Percentiles rank a stretch among this genome's conserved stretches.
Evolutionary conservation across 2,888 invertebrate genomes (phyloP).

Genomic region (Scaptomyza parva): DNA sequence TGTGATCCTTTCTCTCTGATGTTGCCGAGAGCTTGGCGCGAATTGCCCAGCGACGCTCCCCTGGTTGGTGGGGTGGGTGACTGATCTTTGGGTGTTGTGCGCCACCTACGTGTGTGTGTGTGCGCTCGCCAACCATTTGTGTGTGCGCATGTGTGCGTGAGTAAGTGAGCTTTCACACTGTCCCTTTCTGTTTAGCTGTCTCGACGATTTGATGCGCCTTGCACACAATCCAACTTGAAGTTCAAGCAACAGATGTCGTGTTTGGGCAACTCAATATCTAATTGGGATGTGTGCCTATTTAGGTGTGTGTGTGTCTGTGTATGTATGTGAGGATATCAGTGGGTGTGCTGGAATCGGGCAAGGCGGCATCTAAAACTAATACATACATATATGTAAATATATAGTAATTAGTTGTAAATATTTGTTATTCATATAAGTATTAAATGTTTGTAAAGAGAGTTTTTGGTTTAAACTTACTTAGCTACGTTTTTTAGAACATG

Average conservation of each 20-base stretch:
- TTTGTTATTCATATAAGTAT: slow-evolving; percentile 34
- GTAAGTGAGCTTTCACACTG: slow-evolving; percentile 2
- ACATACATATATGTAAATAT: slow-evolving; percentile 38
- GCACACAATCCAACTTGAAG: neutral
- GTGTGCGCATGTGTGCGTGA: slow-evolving; percentile 17
- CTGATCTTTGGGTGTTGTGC: slow-evolving; percentile 43
- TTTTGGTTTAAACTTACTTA: slow-evolving; percentile 42
- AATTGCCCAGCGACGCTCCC: slow-evolving; percentile 28
- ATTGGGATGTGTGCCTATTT: neutral
- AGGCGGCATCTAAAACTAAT: slow-evolving; percentile 44
- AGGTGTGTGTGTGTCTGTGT: neutral
- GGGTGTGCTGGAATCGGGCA: slow-evolving; percentile 22
- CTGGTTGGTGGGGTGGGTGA: slow-evolving; percentile 53
- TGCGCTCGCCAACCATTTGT: slow-evolving; percentile 6
- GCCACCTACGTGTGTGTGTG: slow-evolving; percentile 36
- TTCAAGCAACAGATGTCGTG: no score
- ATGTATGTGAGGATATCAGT: neutral
- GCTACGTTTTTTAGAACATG: slow-evolving; percentile 40
- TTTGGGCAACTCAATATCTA: slow-evolving; percentile 5
- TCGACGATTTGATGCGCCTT: slow-evolving; percentile 9
- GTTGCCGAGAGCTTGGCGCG: slow-evolving; percentile 47
- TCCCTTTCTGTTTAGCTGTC: neutral
- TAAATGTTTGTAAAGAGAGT: slow-evolving; percentile 32
- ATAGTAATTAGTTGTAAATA: slow-evolving; percentile 29
- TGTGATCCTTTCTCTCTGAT: slow-evolving; percentile 55